These are phyloP conservation scores for Elegia similella DNA, from an alignment of 2,888 invertebrate genomes.

Conservation along the genomic window DNA sequence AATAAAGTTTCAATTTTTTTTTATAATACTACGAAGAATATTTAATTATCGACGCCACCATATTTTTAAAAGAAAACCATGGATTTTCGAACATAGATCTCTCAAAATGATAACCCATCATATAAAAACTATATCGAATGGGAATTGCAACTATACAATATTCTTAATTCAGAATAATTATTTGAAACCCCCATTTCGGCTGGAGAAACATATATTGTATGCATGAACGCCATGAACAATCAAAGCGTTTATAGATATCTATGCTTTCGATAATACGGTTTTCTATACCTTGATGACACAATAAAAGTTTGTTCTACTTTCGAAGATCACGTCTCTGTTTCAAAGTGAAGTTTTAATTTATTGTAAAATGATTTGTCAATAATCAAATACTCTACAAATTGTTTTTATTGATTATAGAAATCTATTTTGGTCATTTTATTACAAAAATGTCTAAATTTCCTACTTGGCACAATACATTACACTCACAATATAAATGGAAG, in stretches of 20 bases:
- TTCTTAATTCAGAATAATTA: too few relatives aligned
- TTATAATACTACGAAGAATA: not conserved
- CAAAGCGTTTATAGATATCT: too few relatives aligned
- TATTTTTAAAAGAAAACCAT: not conserved
- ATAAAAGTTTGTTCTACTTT: not conserved
- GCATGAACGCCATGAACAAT: too few relatives aligned
- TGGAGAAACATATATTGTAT: too few relatives aligned
- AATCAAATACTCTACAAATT: not conserved
- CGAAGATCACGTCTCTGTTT: not conserved
- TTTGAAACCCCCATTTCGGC: too few relatives aligned
- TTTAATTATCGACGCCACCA: not conserved
- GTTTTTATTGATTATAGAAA: constrained; percentile 14
- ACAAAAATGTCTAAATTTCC: constrained; percentile 30
- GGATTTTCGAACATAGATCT: not conserved
- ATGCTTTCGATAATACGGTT: not conserved
- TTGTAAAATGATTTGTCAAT: not conserved
- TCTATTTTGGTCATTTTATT: constrained; percentile 33
- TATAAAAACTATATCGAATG: too few relatives aligned
- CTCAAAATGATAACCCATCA: not conserved
- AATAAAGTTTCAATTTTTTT: not conserved
- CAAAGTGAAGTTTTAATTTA: too few relatives aligned
- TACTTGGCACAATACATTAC: constrained; percentile 37
- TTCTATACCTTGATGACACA: not conserved
- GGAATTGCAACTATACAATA: too few relatives aligned
- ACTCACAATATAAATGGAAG: constrained; percentile 17